A percentile compares a stretch with the other conserved stretches of the same genome.
Evolutionary conservation across 1,140 invertebrate species (phyloP).

Genomic region (Nomia melanderi): DNA sequence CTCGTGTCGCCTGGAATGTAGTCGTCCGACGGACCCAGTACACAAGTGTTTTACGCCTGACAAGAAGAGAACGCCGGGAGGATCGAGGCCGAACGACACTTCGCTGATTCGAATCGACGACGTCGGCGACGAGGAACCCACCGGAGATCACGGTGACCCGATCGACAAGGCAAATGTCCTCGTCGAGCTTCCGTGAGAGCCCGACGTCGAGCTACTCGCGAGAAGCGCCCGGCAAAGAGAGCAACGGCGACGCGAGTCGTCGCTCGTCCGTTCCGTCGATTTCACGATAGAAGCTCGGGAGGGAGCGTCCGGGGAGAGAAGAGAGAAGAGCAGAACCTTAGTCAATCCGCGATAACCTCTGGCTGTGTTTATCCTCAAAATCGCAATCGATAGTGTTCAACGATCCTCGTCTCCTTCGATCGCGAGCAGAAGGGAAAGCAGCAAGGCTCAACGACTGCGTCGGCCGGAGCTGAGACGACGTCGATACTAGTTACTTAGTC

Average conservation of each 20-base stretch:
- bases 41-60: background rate
- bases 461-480: background rate
- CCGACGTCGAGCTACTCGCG: slow-evolving; percentile 48
- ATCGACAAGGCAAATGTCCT: slow-evolving; percentile 57
- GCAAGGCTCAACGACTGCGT: slow-evolving; percentile 11
- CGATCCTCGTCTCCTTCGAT: slow-evolving; percentile 33
- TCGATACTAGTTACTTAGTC: slow-evolving; percentile 35
- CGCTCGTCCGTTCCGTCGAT: slow-evolving; percentile 17
- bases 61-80: no score
- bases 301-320: no score
- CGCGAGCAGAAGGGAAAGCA: background rate
- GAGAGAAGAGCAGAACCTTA: no score
- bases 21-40: slow-evolving; percentile 19
- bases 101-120: no score
- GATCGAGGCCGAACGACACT: no score
- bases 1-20: slow-evolving; percentile 58
- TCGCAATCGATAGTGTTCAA: slow-evolving; percentile 74
- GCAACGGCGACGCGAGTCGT: slow-evolving; percentile 5
- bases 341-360: slow-evolving; percentile 56
- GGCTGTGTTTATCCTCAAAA: slow-evolving; percentile 63
- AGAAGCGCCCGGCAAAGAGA: slow-evolving; percentile 34
- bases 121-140: background rate
- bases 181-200: slow-evolving; percentile 55
- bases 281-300: slow-evolving; percentile 18
- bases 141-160: slow-evolving; percentile 24